Conservation (phyloP, 2,113 vertebrate species). For the Hymenochirus boettgeri region DNA sequence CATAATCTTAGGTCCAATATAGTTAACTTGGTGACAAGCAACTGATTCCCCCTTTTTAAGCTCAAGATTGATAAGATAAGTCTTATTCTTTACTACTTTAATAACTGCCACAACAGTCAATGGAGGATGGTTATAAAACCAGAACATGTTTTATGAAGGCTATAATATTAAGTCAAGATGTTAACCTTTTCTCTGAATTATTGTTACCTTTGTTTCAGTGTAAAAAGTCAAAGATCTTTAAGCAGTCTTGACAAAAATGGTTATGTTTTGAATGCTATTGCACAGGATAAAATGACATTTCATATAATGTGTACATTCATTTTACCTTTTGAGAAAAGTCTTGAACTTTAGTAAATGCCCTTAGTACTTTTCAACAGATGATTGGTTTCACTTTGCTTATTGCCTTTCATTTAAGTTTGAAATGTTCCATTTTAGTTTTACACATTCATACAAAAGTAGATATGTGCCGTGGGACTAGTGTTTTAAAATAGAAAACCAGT, state of each 20-base stretch:
- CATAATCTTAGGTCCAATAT: too few relatives aligned
- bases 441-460: constrained; percentile 15
- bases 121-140: constrained; percentile 44
- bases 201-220: constrained; percentile 49
- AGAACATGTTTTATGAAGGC: constrained; percentile 44
- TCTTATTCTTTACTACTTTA: constrained; percentile 40
- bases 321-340: constrained; percentile 52
- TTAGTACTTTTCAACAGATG: constrained; percentile 49
- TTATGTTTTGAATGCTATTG: constrained; percentile 50
- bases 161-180: constrained; percentile 50
- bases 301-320: constrained; percentile 50
- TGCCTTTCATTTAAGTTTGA: constrained; percentile 40
- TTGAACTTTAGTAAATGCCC: constrained; percentile 59
- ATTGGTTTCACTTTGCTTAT: constrained; percentile 49
- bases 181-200: constrained; percentile 48
- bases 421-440: constrained; percentile 36
- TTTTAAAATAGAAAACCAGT: too few relatives aligned
- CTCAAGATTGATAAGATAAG: constrained; percentile 45
- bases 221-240: constrained; percentile 48
- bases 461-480: neutral
- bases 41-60: neutral
- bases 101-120: constrained; percentile 33
- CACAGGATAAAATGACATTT: constrained; percentile 57
- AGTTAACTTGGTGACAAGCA: neutral
- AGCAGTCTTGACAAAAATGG: constrained; percentile 44